Evolutionary conservation across 1,140 invertebrate genomes (phyloP).

Genomic region (Lucilia cuprina): DNA sequence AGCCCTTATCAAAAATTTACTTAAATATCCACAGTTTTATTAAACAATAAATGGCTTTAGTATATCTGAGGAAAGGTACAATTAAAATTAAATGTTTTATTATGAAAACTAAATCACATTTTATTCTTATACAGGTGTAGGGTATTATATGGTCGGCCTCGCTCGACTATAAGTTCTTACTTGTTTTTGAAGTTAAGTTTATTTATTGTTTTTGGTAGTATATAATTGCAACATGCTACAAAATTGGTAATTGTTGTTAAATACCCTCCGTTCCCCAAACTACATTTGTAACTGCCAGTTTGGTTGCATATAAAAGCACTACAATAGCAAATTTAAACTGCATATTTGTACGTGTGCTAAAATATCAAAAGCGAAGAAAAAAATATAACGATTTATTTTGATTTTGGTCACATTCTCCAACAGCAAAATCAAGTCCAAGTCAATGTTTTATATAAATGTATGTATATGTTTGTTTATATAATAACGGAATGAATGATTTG

Average conservation of each 20-base stretch:
- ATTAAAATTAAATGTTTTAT: too few relatives aligned
- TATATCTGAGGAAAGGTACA: too few relatives aligned
- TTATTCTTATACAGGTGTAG: too few relatives aligned
- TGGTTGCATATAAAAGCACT: not conserved
- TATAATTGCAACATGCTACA: not conserved
- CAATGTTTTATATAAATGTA: not conserved
- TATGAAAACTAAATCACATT: too few relatives aligned
- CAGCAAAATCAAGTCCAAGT: not conserved
- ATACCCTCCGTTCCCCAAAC: not conserved
- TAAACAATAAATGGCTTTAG: too few relatives aligned
- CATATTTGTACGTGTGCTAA: not conserved
- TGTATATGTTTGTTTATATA: too few relatives aligned
- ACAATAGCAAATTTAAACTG: not conserved
- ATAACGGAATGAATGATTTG: too few relatives aligned
- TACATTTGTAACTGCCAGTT: not conserved
- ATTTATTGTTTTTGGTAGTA: not conserved
- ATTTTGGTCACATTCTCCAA: not conserved
- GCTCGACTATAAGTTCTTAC: too few relatives aligned
- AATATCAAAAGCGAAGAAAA: not conserved
- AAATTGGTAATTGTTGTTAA: not conserved
- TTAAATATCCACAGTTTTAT: too few relatives aligned
- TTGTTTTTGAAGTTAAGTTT: not conserved
- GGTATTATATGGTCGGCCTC: too few relatives aligned
- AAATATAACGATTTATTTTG: not conserved
- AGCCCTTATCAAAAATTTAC: too few relatives aligned